Evolutionary conservation across 2,113 vertebrate genomes (phyloP), one percentile per base, ranked within the genome.

Genomic region (Sinocyclocheilus rhinocerous): DNA sequence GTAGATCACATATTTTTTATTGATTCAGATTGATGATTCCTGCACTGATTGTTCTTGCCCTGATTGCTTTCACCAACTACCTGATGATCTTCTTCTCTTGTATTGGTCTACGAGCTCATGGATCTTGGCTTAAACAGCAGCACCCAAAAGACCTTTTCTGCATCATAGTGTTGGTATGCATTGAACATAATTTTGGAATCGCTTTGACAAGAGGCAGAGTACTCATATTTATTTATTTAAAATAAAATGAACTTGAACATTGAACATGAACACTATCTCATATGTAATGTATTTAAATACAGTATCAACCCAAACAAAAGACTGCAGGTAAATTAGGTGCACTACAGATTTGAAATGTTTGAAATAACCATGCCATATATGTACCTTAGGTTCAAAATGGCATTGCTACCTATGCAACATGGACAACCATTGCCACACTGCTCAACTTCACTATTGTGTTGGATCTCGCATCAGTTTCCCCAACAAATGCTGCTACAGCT

Each of bases 301-400:
- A 48, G 22, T 24, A 26, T 24, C 3, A 72, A 90, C 42, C 42
- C n/a, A 12, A 2, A 75, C 18, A 55, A 59, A 78, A 33, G 15
- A 24, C 1, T 16, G n/a, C 4, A 29, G 45, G 22, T n/a, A 45
- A 76, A 76, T 52, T 48, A 24, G 13, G 12, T 76, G 24, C 45
- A 33, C 1, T 55, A 16, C n/a, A 42, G 72, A 45, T 75, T 75
- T 36, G 13, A 73, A 29, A 10, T n/a, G 33, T 73, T 22, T 22
- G 11, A 48, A 65, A 29, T 50, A 11, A 45, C 24, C 7, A 0
- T 73, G 0, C 0, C 1, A 24, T 26, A 39, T 33, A 22, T 67
- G 1, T 89, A 11, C 63, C 85, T 83, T 84, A 97, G 96, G 95
- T 96, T 20, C 97, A 97, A 90, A 97, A 97, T 0, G 95, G 96